Conservation (phyloP, 2,888 invertebrate genomes). For the Spialia ferax region DNA sequence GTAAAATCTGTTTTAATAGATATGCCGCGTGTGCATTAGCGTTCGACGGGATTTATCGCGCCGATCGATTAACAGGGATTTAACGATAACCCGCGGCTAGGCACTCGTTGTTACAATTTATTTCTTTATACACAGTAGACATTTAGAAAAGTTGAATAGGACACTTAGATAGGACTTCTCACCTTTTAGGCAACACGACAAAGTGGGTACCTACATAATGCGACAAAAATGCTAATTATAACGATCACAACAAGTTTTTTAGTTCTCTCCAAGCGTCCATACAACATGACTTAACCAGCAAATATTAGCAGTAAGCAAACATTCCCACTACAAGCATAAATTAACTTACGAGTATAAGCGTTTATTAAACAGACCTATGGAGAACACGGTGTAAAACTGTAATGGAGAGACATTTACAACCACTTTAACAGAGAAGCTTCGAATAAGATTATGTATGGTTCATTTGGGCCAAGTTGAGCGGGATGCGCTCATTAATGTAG, state of each 20-base stretch:
- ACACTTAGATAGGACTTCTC: neutral
- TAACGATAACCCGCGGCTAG: constrained; percentile 32
- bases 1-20: constrained; percentile 40
- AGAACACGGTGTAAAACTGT: constrained; percentile 43
- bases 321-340: neutral
- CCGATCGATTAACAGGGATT: constrained; percentile 35
- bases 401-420: constrained; percentile 35
- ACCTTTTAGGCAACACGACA: neutral
- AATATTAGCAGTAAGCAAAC: neutral
- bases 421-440: constrained; percentile 26
- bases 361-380: neutral
- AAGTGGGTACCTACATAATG: no score
- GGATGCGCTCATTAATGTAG: constrained; percentile 76
- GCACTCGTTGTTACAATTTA: constrained; percentile 22
- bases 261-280: no score
- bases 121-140: neutral
- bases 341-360: neutral
- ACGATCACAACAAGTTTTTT: neutral
- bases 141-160: neutral
- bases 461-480: constrained; percentile 58
- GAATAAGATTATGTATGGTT: constrained; percentile 39
- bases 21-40: constrained; percentile 39
- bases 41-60: constrained; percentile 36
- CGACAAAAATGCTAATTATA: neutral
- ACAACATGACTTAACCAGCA: neutral